Evolutionary conservation across 2,888 invertebrate genomes (phyloP).

Genomic region (Drosophila paranaensis): DNA sequence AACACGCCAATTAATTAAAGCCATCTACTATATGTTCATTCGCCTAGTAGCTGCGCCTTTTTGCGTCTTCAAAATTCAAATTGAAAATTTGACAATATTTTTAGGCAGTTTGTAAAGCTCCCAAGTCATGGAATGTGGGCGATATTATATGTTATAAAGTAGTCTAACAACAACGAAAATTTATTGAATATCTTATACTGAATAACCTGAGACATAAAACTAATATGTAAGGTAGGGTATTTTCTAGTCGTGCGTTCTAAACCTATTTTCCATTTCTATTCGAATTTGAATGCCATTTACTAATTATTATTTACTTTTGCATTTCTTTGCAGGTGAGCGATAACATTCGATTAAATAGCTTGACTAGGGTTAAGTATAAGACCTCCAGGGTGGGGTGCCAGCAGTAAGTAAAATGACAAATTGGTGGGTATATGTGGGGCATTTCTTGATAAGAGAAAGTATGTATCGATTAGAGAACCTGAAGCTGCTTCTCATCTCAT

Average conservation of each 20-base stretch:
- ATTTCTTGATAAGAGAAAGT: too few species aligned
- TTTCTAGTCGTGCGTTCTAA: background rate
- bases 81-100: slow-evolving; percentile 28
- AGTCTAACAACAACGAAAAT: background rate
- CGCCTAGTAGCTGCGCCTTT: slow-evolving; percentile 15
- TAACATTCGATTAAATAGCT: slow-evolving; percentile 24
- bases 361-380: background rate
- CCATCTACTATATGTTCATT: background rate
- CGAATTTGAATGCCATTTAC: slow-evolving; percentile 40
- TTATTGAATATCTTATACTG: background rate
- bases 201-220: background rate
- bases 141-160: background rate
- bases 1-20: slow-evolving; percentile 73
- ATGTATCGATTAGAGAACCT: too few species aligned
- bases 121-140: background rate
- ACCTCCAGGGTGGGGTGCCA: background rate
- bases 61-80: slow-evolving; percentile 48
- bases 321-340: slow-evolving; percentile 72
- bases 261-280: slow-evolving; percentile 15
- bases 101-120: slow-evolving; percentile 11
- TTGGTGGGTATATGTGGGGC: too few species aligned
- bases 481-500: background rate
- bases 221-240: background rate
- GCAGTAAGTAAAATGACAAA: slow-evolving; percentile 37
- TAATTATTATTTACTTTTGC: slow-evolving; percentile 56